Evolutionary conservation across 2,888 invertebrate genomes (phyloP).

Genomic region (Phyllotreta striolata): DNA sequence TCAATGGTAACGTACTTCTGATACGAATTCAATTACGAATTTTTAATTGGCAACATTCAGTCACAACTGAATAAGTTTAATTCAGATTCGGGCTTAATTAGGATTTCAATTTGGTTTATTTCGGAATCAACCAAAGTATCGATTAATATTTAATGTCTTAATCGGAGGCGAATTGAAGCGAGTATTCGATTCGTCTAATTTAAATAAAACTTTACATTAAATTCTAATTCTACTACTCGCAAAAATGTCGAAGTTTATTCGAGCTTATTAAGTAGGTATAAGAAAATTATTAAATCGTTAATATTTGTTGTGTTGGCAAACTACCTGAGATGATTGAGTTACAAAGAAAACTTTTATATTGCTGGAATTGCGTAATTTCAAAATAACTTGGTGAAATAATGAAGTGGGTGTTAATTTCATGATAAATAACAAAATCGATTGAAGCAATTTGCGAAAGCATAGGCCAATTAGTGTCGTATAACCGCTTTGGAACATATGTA

Average conservation of each 20-base stretch:
- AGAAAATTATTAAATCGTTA: too few relatives aligned
- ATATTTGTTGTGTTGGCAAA: too few relatives aligned
- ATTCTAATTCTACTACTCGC: too few relatives aligned
- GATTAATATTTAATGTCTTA: slow-evolving; percentile 13
- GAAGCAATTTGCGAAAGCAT: slow-evolving; percentile 13
- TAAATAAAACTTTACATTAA: too few relatives aligned
- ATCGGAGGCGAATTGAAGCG: not conserved
- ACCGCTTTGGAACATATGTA: too few relatives aligned
- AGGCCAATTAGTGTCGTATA: not conserved
- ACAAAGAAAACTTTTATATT: too few relatives aligned
- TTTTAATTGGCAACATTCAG: slow-evolving; percentile 21
- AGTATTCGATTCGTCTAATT: too few relatives aligned
- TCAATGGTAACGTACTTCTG: slow-evolving; percentile 16
- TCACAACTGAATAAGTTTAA: slow-evolving; percentile 19
- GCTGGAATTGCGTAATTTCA: not conserved
- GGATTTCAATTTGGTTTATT: slow-evolving; percentile 11
- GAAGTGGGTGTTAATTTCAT: slow-evolving; percentile 8
- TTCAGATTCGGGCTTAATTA: slow-evolving; percentile 10
- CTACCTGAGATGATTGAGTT: too few relatives aligned
- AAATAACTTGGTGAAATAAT: not conserved
- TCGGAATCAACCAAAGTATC: slow-evolving; percentile 6
- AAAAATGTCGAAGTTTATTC: too few relatives aligned
- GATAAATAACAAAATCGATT: slow-evolving; percentile 7
- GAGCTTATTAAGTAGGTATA: too few relatives aligned
- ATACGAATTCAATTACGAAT: slow-evolving; percentile 21